These are phyloP conservation scores for Chelonoidis abingdonii DNA, from an alignment of 2,113 vertebrate species.

Conservation along the genomic window DNA sequence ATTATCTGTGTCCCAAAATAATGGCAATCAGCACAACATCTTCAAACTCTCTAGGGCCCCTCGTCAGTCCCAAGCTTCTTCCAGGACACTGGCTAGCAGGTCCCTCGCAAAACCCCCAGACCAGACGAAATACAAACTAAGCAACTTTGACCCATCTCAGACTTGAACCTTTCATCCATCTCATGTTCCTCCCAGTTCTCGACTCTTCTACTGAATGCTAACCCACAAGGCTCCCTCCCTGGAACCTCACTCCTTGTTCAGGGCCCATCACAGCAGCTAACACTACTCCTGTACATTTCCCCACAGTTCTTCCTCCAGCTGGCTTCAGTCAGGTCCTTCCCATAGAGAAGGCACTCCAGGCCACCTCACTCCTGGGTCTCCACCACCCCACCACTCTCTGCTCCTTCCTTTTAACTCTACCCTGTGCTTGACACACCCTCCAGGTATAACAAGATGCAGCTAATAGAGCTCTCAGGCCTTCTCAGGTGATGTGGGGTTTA, in stretches of 20 bases:
- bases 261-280: not conserved
- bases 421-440: not conserved
- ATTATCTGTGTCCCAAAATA: not conserved
- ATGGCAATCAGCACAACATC: not conserved
- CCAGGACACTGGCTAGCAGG: not conserved
- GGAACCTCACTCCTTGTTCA: not conserved
- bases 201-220: not conserved
- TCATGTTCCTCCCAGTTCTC: not conserved
- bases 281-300: not conserved
- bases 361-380: not conserved
- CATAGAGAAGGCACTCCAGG: not conserved
- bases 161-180: not conserved
- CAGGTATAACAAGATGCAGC: not conserved
- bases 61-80: not conserved
- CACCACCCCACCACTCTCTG: not conserved
- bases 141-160: not conserved
- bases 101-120: not conserved
- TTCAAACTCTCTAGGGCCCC: not conserved
- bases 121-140: not conserved
- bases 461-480: not conserved
- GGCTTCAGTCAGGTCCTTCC: not conserved
- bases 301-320: not conserved
- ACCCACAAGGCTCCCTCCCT: not conserved
- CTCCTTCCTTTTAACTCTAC: not conserved
- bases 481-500: too few relatives aligned